Conservation (phyloP, 2,113 vertebrate genomes). For the Casuarius casuarius region DNA sequence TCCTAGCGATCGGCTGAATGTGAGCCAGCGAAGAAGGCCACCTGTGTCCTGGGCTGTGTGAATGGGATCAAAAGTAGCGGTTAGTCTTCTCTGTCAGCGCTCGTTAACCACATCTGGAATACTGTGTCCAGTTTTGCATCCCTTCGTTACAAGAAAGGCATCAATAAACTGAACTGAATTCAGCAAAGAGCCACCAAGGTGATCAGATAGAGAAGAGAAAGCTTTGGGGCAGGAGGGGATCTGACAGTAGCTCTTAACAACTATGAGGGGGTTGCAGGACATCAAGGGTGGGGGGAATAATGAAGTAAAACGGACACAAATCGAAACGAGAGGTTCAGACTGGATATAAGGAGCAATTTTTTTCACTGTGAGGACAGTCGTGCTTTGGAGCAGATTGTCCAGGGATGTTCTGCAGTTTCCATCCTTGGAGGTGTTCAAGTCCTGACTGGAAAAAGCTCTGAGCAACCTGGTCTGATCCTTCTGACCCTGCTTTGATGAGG, state of each 20-base stretch:
- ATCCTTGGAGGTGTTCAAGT: neutral
- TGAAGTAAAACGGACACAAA: neutral
- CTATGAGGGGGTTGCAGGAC: neutral
- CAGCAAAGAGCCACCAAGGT: fast-evolving
- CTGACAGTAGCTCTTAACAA: neutral
- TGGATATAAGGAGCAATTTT: neutral
- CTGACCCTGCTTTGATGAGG: neutral
- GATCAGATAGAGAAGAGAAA: neutral
- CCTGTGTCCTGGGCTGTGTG: fast-evolving
- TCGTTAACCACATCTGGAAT: neutral
- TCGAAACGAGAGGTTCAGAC: neutral
- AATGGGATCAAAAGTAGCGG: neutral
- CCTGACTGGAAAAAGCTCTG: neutral
- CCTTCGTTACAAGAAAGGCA: fast-evolving
- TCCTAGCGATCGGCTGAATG: neutral
- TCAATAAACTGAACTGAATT: fast-evolving
- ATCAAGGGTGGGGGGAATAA: neutral
- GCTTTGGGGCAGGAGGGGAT: neutral
- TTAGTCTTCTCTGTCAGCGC: neutral
- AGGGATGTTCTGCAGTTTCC: neutral
- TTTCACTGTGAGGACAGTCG: neutral
- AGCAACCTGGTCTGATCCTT: neutral
- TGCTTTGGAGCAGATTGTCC: neutral
- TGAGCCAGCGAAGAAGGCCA: neutral
- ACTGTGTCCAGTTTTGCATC: fast-evolving